Conservation (phyloP, 2,888 invertebrate genomes). For the Dicyrtomina minuta region DNA sequence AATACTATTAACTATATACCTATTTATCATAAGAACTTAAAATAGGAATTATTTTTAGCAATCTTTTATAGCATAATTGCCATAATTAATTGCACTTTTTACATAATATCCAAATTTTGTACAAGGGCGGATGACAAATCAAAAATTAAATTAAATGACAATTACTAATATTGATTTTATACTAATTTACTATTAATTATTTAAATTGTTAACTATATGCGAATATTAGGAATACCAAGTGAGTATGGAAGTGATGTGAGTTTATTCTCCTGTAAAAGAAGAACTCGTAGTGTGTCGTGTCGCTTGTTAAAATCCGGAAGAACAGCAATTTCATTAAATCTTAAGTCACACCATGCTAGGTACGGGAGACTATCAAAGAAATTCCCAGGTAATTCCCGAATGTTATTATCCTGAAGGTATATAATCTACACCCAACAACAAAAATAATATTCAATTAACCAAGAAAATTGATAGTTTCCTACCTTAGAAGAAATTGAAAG, state of each 20-base stretch:
- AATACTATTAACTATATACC: too few species aligned
- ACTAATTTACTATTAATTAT: too few species aligned
- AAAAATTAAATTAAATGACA: too few species aligned
- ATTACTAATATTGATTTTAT: too few species aligned
- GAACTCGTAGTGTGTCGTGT: slow-evolving; percentile 37
- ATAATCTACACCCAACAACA: slow-evolving; percentile 29
- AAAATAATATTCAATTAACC: not conserved
- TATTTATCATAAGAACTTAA: too few species aligned
- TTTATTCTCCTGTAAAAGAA: slow-evolving; percentile 43
- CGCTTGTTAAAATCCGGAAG: slow-evolving; percentile 33
- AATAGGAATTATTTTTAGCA: too few species aligned
- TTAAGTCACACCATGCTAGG: slow-evolving; percentile 42
- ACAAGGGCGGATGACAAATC: too few species aligned
- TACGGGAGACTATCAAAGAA: slow-evolving; percentile 46
- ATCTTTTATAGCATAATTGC: too few species aligned
- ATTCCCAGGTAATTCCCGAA: slow-evolving; percentile 35
- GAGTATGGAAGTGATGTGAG: slow-evolving; percentile 39
- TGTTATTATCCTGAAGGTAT: slow-evolving; percentile 38
- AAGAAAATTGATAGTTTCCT: not conserved
- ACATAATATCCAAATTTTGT: too few species aligned
- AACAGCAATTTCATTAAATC: slow-evolving; percentile 34
- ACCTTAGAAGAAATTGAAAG: not conserved
- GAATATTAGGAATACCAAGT: slow-evolving; percentile 33
- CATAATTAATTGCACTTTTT: too few species aligned
- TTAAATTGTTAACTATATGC: not conserved